Conservation (phyloP, 2,888 invertebrate genomes). For the Enoplolaimus lenunculus region DNA sequence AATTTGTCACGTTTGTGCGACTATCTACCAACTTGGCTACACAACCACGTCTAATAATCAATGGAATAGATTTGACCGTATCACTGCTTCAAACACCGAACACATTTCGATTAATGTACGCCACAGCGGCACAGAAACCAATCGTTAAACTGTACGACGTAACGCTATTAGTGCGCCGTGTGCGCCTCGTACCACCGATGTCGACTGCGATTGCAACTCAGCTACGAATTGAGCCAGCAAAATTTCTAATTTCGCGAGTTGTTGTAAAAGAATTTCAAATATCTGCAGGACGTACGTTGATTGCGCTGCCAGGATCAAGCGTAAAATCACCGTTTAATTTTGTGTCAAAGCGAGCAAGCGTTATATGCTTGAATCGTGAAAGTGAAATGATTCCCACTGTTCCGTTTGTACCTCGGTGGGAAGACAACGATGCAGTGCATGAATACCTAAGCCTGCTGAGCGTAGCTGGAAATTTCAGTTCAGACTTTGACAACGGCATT, state of each 20-base stretch:
- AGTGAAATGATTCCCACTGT: no score
- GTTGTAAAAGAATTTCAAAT: slow-evolving; percentile 9
- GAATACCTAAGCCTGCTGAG: no score
- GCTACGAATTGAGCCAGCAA: neutral
- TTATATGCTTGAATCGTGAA: no score
- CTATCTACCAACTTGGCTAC: neutral
- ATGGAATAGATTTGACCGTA: neutral
- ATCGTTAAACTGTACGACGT: neutral
- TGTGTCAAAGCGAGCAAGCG: no score
- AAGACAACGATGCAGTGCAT: no score
- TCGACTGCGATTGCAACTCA: neutral
- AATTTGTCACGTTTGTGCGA: neutral
- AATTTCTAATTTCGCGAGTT: neutral
- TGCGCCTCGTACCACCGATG: neutral
- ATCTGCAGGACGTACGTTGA: neutral
- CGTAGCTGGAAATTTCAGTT: no score
- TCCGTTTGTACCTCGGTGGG: no score
- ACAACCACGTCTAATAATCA: neutral
- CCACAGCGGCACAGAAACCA: neutral
- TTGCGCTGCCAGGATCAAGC: no score
- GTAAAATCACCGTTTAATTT: no score
- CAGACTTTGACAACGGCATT: no score
- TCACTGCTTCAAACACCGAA: neutral
- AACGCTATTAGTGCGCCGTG: no score
- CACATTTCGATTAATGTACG: slow-evolving; percentile 8